These are phyloP conservation scores for Hipparchia semele DNA, from an alignment of 2,888 invertebrate species.

Conservation along the genomic window DNA sequence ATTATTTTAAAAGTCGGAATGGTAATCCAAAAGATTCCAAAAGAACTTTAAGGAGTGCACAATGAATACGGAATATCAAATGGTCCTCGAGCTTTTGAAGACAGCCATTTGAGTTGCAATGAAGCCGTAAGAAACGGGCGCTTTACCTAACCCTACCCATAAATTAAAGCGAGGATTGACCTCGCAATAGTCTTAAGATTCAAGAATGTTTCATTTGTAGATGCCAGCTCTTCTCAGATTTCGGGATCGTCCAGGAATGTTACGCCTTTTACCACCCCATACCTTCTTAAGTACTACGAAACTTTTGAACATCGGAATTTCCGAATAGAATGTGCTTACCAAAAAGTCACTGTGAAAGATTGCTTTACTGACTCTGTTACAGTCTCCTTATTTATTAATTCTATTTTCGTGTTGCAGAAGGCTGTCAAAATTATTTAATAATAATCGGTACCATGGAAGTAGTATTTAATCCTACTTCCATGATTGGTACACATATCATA, in stretches of 20 bases:
- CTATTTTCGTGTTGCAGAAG: too few relatives aligned
- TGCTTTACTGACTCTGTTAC: too few relatives aligned
- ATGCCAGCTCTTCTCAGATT: slow-evolving; percentile 14
- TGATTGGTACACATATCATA: too few relatives aligned
- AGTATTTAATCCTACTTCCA: too few relatives aligned
- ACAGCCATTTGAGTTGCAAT: slow-evolving; percentile 34
- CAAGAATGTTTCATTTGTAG: slow-evolving; percentile 33
- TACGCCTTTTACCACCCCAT: neutral
- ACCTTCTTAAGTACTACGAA: neutral
- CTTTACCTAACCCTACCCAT: slow-evolving; percentile 33
- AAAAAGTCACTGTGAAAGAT: too few relatives aligned
- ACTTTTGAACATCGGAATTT: neutral
- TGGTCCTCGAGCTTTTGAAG: slow-evolving; percentile 20
- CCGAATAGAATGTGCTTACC: too few relatives aligned
- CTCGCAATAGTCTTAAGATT: slow-evolving; percentile 43
- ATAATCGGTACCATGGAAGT: too few relatives aligned
- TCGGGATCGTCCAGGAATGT: slow-evolving; percentile 8
- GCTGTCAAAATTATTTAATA: too few relatives aligned
- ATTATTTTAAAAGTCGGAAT: neutral
- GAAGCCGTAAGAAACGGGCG: slow-evolving; percentile 30
- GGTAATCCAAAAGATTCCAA: slow-evolving; percentile 7
- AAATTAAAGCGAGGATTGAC: slow-evolving; percentile 40
- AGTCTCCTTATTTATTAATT: too few relatives aligned
- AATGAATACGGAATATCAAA: slow-evolving; percentile 19
- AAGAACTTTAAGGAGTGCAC: slow-evolving; percentile 10